Conservation (phyloP, 2,888 invertebrate species). For the Troides aeacus region DNA sequence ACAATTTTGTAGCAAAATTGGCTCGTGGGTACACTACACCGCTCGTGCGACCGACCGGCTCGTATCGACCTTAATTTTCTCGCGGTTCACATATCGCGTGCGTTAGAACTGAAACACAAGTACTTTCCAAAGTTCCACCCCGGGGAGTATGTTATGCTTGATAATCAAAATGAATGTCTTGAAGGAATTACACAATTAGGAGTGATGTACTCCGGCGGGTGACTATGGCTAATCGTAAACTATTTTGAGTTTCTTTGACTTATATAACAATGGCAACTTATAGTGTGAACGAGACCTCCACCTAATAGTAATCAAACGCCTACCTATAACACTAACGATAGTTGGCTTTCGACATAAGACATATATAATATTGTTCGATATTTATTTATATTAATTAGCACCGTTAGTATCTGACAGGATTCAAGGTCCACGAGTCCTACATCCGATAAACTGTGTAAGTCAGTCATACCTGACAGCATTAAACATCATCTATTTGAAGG, state of each 20-base stretch:
- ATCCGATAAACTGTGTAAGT: too few species aligned
- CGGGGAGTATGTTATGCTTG: conserved; percentile 51
- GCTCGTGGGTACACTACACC: conserved; percentile 17
- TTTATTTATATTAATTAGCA: too few species aligned
- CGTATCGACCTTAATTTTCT: conserved; percentile 28
- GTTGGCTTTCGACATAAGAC: too few species aligned
- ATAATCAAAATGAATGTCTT: conserved; percentile 65
- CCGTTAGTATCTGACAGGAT: too few species aligned
- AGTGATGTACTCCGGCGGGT: conserved; percentile 41
- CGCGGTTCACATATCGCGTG: conserved; percentile 44
- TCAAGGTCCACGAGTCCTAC: too few species aligned
- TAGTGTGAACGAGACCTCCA: too few species aligned
- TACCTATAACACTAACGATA: too few species aligned
- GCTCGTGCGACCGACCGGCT: conserved; percentile 11
- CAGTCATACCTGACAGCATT: too few species aligned
- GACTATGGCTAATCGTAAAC: conserved; percentile 9
- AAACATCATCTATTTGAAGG: too few species aligned
- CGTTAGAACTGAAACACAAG: conserved; percentile 54
- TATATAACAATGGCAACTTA: not conserved
- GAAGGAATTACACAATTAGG: conserved; percentile 64
- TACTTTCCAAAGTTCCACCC: conserved; percentile 54
- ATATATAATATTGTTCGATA: too few species aligned
- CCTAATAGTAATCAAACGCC: too few species aligned
- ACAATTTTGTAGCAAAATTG: conserved; percentile 25
- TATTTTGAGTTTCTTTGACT: conserved; percentile 15